Conservation (phyloP, 2,113 vertebrate genomes). For the Istiophorus platypterus region DNA sequence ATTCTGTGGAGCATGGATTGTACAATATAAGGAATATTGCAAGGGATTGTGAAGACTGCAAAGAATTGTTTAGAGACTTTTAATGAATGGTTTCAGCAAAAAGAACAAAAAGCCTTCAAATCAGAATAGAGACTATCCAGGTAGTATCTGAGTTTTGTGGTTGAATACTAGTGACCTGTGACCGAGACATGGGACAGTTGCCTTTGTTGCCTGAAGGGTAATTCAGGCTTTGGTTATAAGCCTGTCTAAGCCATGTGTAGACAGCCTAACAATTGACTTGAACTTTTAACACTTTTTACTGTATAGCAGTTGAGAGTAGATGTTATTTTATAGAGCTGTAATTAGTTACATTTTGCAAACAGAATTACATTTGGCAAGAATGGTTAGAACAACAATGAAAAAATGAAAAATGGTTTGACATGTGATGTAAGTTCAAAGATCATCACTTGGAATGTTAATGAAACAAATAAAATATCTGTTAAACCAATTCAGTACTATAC, state of each 20-base stretch:
- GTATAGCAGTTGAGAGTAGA: neutral
- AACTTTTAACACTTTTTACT: neutral
- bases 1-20: neutral
- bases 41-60: neutral
- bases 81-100: neutral
- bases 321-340: neutral
- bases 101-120: neutral
- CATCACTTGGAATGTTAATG: slow-evolving; percentile 25
- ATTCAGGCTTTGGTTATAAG: neutral
- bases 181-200: neutral
- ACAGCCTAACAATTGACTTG: neutral
- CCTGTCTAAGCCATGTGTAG: neutral
- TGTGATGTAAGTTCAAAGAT: neutral
- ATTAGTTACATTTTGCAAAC: neutral
- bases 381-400: neutral
- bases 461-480: neutral
- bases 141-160: neutral
- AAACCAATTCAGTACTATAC: neutral
- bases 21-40: neutral
- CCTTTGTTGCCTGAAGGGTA: neutral
- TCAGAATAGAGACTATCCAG: neutral
- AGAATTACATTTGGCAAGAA: neutral
- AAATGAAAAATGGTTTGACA: neutral
- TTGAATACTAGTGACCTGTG: neutral
- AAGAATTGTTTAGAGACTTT: neutral